Evolutionary conservation across 1,140 invertebrate genomes (phyloP), one percentile per base, ranked within the genome.

Genomic region (Zaprionus taronus): DNA sequence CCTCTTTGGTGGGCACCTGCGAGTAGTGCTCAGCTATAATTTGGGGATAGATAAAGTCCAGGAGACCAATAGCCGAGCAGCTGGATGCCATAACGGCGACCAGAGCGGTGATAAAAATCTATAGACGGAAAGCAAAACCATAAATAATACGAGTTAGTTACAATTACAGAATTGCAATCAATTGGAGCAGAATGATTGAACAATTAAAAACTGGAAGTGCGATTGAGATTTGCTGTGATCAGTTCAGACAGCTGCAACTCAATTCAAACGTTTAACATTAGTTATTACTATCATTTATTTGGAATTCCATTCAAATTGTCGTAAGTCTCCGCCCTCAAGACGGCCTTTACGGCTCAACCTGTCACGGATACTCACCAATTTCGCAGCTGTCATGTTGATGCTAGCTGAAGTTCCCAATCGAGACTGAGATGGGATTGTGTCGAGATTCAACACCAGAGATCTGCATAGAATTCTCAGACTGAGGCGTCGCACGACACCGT

Each of bases 321-420:
- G 24, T 61, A 53, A 28, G 36, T 53, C 57, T 51, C 38, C 58
- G 62, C 41, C 68, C 47, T 20, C 41, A 56, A 36, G 22, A 51
- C 20, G 31, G 53, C 26, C 17, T 53, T 41, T 31, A 15, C 41
- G 2, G 6, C 6, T 5, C 41, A 1, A 12, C 31, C 15, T 14
- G 11, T 5, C n/a, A 61, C 44, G 62, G 20, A n/a, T 58, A 78
- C 91, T 89, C 62, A 92, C 91, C 91, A 92, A 80, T 79, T 92
- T 92, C 28, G 87, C 79, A 61, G 91, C 82, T 62, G 79, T 78
- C 91, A 92, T 92, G 79, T 70, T 92, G 81, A 81, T 83, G 84
- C 81, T 69, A 51, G 74, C 51, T 86, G 81, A 74, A 92, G 80
- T 86, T 90, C 72, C 71, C 68, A 76, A 92, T 44, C 77, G 80